Base-by-base conservation (phyloP, 2,888 invertebrate species). In the Lithosia quadra region DNA sequence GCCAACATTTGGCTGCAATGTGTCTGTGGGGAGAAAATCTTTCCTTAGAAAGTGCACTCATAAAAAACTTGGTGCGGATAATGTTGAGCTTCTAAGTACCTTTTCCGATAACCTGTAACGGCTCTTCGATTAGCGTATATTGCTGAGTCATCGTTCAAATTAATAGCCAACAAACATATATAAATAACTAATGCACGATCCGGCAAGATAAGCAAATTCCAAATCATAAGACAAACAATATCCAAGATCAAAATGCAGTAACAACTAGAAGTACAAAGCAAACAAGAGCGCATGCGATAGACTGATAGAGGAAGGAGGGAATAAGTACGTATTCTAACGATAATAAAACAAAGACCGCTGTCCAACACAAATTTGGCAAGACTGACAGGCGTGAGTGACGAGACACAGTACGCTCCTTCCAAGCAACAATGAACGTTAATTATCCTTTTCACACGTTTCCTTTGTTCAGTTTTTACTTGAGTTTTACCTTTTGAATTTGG, bases 391-490 rank as follows among this genome's bases (percentile, higher is more conserved):
- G n/a, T 49, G 49, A 49, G 49, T n/a, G n/a, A 49, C 49, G n/a
- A 49, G 7, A 69, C 53, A 10, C 55, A 22, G 11, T 28, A 49
- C 49, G 9, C 49, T 49, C 9, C 43, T 43, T 36, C 58, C 53
- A 65, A 75, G 72, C 66, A 72, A 49, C 49, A 49, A 49, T 49
- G 49, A 49, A 49, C 49, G 8, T 49, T 49, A 49, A 49, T 49
- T n/a, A n/a, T 18, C 49, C 8, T 49, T 43, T 36, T 63, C 69
- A 68, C 59, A 57, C 69, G 43, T 65, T 73, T 71, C 70, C 70
- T 80, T 68, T 70, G 49, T 49, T 49, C 18, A 49, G 18, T 49
- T n/a, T 39, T 49, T 49, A 49, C 49, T n/a, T 49, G 49, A 49
- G 18, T 49, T 49, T n/a, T 18, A 18, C n/a, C n/a, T 49, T 49